phyloP scores from a whole-genome alignment of 2,797 vertebrate genomes.

The Cetoscarus ocellatus region DNA sequence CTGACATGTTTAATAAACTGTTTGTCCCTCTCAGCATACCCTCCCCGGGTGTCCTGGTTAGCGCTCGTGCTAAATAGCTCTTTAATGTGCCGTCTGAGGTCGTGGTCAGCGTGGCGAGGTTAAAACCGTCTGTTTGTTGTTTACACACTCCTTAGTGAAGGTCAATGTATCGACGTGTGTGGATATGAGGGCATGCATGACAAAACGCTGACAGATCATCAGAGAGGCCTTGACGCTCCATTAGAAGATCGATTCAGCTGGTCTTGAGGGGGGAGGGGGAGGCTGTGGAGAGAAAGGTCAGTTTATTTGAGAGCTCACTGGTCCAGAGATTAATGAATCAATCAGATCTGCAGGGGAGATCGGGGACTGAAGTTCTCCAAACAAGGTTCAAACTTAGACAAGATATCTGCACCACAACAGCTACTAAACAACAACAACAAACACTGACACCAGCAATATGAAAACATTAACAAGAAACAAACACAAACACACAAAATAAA shows the following conservation, averaged over 20 bases:
- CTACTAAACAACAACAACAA: constrained; percentile 13
- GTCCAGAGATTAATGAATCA: constrained; percentile 98
- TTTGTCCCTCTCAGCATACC: not conserved
- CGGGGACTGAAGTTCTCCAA: constrained; percentile 57
- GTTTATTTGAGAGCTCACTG: constrained; percentile 97
- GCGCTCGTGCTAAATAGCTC: constrained; percentile 52
- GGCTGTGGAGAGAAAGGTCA: constrained; percentile 92
- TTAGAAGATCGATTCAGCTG: constrained; percentile 95
- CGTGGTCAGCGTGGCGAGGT: constrained; percentile 44
- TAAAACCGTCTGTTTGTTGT: constrained; percentile 75
- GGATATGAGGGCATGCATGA: constrained; percentile 80
- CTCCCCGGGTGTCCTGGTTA: constrained; percentile 16
- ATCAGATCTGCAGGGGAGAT: constrained; percentile 87
- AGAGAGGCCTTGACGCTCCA: constrained; percentile 96
- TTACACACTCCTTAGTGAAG: constrained; percentile 84
- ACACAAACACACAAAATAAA: too few species aligned
- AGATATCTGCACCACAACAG: not conserved
- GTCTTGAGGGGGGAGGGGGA: constrained; percentile 16
- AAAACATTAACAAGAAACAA: not conserved
- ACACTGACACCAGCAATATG: not conserved
- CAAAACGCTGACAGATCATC: constrained; percentile 88
- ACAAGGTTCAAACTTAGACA: constrained; percentile 20
- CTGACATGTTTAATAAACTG: not conserved
- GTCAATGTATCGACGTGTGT: constrained; percentile 89
- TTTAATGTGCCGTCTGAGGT: constrained; percentile 57